These are phyloP conservation scores for Dromococcyx pavoninus DNA, from an alignment of 2,797 vertebrate species.

Conservation along the genomic window DNA sequence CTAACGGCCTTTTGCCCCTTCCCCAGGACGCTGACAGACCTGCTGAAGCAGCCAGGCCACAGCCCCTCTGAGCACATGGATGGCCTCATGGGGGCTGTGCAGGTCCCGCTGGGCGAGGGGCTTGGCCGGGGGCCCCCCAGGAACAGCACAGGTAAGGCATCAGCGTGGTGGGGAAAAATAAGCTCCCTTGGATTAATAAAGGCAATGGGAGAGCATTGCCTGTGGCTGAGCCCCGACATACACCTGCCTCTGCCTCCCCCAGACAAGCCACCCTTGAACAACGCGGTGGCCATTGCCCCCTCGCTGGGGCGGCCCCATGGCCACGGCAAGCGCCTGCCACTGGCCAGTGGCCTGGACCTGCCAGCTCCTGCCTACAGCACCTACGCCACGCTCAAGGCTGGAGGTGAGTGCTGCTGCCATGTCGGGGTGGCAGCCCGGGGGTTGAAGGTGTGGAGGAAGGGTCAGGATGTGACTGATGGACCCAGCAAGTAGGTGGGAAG, in stretches of 20 bases:
- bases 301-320: conserved; percentile 81
- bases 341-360: conserved; percentile 42
- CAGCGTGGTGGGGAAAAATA: background rate
- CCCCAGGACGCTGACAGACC: conserved; percentile 88
- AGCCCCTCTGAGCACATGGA: conserved; percentile 74
- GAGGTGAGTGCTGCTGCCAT: conserved; percentile 78
- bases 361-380: conserved; percentile 82
- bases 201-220: accelerated
- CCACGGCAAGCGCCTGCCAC: conserved; percentile 81
- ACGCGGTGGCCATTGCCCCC: conserved; percentile 73
- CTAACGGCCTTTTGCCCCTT: background rate
- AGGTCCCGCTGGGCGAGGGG: conserved; percentile 87
- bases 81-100: conserved; percentile 78
- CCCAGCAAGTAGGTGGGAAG: accelerated
- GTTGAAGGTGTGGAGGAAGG: too few relatives aligned
- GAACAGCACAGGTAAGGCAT: conserved; percentile 83
- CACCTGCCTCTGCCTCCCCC: background rate
- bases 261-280: conserved; percentile 90
- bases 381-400: conserved; percentile 85
- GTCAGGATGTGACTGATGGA: accelerated
- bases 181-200: background rate
- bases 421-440: accelerated
- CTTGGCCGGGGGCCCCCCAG: conserved; percentile 80
- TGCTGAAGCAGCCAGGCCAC: conserved; percentile 90
- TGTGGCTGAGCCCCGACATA: background rate